phyloP scores from a whole-genome alignment of 2,888 invertebrate genomes.

The Lucinisca nassula region DNA sequence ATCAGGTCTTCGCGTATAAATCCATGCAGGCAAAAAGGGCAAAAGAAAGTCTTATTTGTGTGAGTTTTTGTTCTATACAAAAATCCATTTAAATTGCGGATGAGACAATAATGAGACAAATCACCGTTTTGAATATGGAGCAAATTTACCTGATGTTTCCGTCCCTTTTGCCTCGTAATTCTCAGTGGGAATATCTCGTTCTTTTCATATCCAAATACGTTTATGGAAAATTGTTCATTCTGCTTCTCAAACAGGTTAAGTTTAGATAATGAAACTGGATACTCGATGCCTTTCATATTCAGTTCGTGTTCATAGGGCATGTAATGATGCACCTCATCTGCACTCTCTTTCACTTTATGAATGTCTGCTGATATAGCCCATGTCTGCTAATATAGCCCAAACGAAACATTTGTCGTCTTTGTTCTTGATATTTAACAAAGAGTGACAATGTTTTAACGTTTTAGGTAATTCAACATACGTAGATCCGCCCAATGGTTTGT shows the following conservation, averaged over 20 bases:
- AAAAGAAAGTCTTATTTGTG: slow-evolving; percentile 22
- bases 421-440: slow-evolving; percentile 40
- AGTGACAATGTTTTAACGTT: neutral
- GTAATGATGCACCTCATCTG: neutral
- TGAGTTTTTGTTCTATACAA: slow-evolving; percentile 37
- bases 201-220: slow-evolving; percentile 46
- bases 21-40: slow-evolving; percentile 58
- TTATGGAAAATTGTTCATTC: slow-evolving; percentile 53
- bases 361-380: neutral
- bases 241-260: slow-evolving; percentile 53
- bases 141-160: slow-evolving; percentile 60
- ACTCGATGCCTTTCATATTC: slow-evolving; percentile 3
- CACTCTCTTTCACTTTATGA: neutral
- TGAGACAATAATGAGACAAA: slow-evolving; percentile 55
- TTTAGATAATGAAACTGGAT: slow-evolving; percentile 46
- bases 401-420: slow-evolving; percentile 47
- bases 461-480: slow-evolving; percentile 35
- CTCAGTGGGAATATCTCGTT: slow-evolving; percentile 48
- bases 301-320: neutral
- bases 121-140: slow-evolving; percentile 37
- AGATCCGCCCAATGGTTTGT: slow-evolving; percentile 34
- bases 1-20: slow-evolving; percentile 13
- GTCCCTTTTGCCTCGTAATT: slow-evolving; percentile 29
- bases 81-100: slow-evolving; percentile 56
- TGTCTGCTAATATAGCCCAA: neutral